Evolutionary conservation across 37 sponge, comb jelly and placozoan genomes (phyloP).

Genomic region (Theonella swinhoei): DNA sequence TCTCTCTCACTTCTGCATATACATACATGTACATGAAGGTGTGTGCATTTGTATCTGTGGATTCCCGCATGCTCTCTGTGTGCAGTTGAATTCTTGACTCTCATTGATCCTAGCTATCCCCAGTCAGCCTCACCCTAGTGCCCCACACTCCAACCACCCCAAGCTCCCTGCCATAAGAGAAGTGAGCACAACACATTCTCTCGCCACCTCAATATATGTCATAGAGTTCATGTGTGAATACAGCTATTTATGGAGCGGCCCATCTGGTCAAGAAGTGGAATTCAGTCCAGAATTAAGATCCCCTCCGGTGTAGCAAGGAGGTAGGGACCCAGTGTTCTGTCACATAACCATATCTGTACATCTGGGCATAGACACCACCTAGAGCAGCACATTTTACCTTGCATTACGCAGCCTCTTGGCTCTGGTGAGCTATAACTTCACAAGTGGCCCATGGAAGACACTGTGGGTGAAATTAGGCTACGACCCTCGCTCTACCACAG

Average conservation of each 20-base stretch:
- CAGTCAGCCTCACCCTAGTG: conserved; percentile 47
- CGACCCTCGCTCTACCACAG: conserved; percentile 80
- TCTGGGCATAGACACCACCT: not conserved
- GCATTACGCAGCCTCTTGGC: conserved; percentile 14
- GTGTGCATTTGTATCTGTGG: not conserved
- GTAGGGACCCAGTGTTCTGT: no score
- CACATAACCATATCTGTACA: no score
- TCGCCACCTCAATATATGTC: no score
- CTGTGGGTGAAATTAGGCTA: conserved; percentile 90
- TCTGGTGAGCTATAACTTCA: conserved; percentile 73
- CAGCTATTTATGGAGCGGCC: conserved; percentile 91
- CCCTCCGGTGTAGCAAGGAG: not conserved
- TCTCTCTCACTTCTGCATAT: not conserved
- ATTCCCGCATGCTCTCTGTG: not conserved
- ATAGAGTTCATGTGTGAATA: no score
- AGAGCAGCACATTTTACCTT: not conserved
- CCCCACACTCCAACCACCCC: conserved; percentile 17
- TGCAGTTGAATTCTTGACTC: not conserved
- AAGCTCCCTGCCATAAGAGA: conserved; percentile 16
- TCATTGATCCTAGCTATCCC: conserved; percentile 35
- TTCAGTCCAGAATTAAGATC: conserved; percentile 37
- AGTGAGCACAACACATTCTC: no score
- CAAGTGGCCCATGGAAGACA: conserved; percentile 84
- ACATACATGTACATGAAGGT: not conserved
- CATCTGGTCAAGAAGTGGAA: conserved; percentile 73